Conservation (phyloP, 2,797 vertebrate genomes). For the Myotis pilosus region DNA sequence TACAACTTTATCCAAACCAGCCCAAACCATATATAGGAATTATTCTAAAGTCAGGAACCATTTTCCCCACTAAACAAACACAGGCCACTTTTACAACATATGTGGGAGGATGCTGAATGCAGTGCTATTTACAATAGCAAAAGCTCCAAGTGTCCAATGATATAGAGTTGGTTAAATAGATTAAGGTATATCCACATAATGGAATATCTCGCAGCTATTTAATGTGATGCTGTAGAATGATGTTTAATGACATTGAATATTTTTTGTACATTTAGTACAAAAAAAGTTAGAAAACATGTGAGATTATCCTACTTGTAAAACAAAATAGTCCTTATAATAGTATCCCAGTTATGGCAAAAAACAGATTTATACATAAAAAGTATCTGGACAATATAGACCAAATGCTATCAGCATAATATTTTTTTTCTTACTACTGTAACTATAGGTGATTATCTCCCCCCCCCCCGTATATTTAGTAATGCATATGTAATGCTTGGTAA, state of each 20-base stretch:
- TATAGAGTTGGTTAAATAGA: neutral
- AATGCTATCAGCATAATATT: neutral
- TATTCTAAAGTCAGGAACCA: neutral
- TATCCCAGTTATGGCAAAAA: constrained; percentile 10
- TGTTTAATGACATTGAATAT: neutral
- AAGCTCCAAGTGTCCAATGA: neutral
- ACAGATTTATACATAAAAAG: neutral
- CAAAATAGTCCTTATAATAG: neutral
- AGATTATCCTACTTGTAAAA: neutral
- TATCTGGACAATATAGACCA: neutral
- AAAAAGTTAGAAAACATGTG: neutral
- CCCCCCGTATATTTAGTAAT: neutral
- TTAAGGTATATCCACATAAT: neutral
- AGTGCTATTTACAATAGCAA: neutral
- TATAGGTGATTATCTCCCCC: neutral
- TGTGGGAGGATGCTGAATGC: neutral
- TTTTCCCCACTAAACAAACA: neutral
- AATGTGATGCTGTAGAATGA: constrained; percentile 2
- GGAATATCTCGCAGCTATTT: neutral
- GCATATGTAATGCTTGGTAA: neutral
- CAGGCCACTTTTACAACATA: neutral
- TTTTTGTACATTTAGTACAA: constrained; percentile 12
- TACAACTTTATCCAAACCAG: neutral
- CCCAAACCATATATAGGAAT: neutral
- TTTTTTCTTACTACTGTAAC: neutral